Base-by-base conservation (phyloP, 2,888 invertebrate species). In the Lasioglossum lativentre region DNA sequence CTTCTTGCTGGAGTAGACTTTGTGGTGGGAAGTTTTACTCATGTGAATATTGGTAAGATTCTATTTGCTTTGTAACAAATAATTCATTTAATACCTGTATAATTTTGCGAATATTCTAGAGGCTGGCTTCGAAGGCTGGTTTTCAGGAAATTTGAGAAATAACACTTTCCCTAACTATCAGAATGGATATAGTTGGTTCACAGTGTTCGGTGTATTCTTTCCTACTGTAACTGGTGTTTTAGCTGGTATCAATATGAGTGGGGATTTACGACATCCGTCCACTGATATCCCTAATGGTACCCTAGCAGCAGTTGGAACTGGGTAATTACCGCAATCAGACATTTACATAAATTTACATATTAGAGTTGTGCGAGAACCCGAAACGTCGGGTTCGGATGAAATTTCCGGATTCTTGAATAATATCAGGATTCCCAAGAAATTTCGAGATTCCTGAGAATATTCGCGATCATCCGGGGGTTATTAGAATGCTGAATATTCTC, bases 231-330 rank as follows among this genome's bases (percentile, higher is more conserved):
- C 99, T 73, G 99, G 99, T 27, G 98, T 99, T 87, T 96, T 99
- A 89, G 98, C 99, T 10, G 99, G 99, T 52, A 99, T 99, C 91
- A 99, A 99, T 94, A 99, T 99, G 99, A 99, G 99, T 94, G 99
- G 99, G 23, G 99, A 99, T 95, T 96, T 99, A 81, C 97, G 97
- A 90, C 97, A 99, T 90, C 99, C 99, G 2, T 98, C 98, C 8
- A 97, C 97, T 68, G 98, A 99, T 95, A 99, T 99, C 93, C 99
- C 99, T 0, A 98, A 98, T 95, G 99, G 99, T 23, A 99, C 99
- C 3, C 95, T 99, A 78, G 98, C 99, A 63, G 99, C 99, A 72
- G 97, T 99, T 88, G 97, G 98, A 83, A 98, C 98, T 78, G 98
- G 98, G 98, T 98, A 95, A 95, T 34, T 80, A 72, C 74, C 1